These are phyloP conservation scores for Cerceris rybyensis DNA, from an alignment of 2,888 invertebrate species.

Conservation along the genomic window DNA sequence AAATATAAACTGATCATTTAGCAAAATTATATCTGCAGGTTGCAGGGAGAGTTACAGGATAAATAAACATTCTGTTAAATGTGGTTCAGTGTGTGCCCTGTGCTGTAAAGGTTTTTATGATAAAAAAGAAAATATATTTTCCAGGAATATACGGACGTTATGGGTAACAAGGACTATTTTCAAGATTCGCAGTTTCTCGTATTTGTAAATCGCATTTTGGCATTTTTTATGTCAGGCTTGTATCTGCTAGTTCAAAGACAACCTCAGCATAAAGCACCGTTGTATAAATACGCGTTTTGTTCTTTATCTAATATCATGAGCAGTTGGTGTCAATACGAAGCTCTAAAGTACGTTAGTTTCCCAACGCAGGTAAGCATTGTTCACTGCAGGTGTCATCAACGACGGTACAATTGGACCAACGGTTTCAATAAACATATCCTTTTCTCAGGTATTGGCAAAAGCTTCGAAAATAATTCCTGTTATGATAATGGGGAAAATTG, in stretches of 20 bases:
- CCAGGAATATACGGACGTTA: constrained; percentile 86
- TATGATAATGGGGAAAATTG: constrained; percentile 98
- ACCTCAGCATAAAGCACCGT: constrained; percentile 90
- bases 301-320: constrained; percentile 98
- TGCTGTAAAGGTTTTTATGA: not conserved
- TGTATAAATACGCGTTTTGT: constrained; percentile 97
- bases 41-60: too few relatives aligned
- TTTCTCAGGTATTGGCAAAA: constrained; percentile 91
- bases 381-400: not conserved
- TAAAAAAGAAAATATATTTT: constrained; percentile 28
- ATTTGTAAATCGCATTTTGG: constrained; percentile 95
- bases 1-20: too few relatives aligned
- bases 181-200: constrained; percentile 98
- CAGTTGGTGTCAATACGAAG: constrained; percentile 99
- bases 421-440: not conserved
- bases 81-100: too few relatives aligned
- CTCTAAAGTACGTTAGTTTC: constrained; percentile 98
- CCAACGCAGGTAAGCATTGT: constrained; percentile 91
- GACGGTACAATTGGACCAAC: not conserved
- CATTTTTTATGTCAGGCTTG: constrained; percentile 88
- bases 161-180: constrained; percentile 88
- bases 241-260: constrained; percentile 86
- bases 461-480: constrained; percentile 99
- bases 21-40: too few relatives aligned
- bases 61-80: too few relatives aligned